A percentile compares a stretch with the other conserved stretches of the same genome.
phyloP scores from a whole-genome alignment of 2,888 invertebrate genomes.

The Lasioglossum vierecki region DNA sequence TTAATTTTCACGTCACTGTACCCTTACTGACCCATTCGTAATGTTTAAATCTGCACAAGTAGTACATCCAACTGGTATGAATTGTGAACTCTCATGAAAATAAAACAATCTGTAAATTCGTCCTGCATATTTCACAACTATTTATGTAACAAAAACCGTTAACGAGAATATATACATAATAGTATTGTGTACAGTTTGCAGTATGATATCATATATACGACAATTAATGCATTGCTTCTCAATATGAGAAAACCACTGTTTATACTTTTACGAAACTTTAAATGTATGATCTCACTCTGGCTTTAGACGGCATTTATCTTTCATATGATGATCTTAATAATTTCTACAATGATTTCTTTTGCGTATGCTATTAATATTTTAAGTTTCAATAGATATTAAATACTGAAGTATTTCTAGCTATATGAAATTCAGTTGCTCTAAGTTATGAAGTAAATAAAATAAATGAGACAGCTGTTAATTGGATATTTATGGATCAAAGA shows the following conservation, averaged over 20 bases:
- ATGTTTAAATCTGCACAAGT: conserved; percentile 26
- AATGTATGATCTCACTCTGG: conserved; percentile 70
- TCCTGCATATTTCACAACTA: conserved; percentile 47
- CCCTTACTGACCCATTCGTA: conserved; percentile 10
- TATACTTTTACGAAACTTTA: conserved; percentile 61
- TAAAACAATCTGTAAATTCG: conserved; percentile 52
- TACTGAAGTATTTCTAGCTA: conserved; percentile 68
- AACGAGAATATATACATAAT: conserved; percentile 44
- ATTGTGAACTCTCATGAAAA: conserved; percentile 15
- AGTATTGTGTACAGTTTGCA: conserved; percentile 46
- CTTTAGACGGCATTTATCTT: conserved; percentile 68
- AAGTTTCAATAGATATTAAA: conserved; percentile 64
- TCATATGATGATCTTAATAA: conserved; percentile 56
- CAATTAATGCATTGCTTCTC: conserved; percentile 73
- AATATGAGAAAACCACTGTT: conserved; percentile 80
- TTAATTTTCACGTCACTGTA: conserved; percentile 26
- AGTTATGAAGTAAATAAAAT: conserved; percentile 64
- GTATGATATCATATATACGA: conserved; percentile 47
- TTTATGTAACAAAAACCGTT: conserved; percentile 46
- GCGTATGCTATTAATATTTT: conserved; percentile 50
- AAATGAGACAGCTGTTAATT: conserved; percentile 63
- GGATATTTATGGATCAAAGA: conserved; percentile 37
- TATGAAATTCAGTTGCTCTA: conserved; percentile 61
- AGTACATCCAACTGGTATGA: conserved; percentile 7
- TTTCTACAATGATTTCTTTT: conserved; percentile 43